These are phyloP conservation scores for Phrynocephalus vlangalii DNA, from an alignment of 2,797 vertebrate species.

Conservation along the genomic window DNA sequence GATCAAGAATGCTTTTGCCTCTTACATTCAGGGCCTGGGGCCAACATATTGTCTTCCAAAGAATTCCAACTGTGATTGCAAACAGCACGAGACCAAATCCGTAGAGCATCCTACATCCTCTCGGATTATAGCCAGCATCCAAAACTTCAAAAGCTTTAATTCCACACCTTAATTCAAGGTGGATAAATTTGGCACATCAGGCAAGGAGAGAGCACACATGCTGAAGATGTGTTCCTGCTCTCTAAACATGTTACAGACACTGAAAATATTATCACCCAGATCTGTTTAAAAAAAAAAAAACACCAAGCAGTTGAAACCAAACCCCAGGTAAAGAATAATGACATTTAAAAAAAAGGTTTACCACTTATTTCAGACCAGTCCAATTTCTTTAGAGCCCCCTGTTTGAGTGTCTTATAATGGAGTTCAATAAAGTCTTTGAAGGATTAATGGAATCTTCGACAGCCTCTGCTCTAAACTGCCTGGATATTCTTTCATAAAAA, in stretches of 20 bases:
- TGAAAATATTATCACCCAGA: neutral
- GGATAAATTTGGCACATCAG: neutral
- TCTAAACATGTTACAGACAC: neutral
- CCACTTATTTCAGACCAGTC: too few species aligned
- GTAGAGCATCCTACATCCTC: neutral
- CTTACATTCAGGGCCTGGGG: neutral
- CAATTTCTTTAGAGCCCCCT: neutral
- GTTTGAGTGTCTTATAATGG: rapidly evolving
- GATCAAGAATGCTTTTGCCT: neutral
- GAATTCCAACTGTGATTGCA: neutral
- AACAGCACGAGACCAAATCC: neutral
- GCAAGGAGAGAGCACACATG: neutral
- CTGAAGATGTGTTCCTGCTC: neutral
- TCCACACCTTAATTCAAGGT: neutral
- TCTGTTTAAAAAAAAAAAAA: neutral
- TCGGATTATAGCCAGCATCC: neutral
- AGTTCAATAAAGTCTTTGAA: neutral
- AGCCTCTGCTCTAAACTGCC: neutral
- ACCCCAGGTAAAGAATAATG: neutral
- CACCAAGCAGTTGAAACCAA: neutral
- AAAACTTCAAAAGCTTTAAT: neutral
- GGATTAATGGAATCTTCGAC: neutral
- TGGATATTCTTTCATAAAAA: neutral
- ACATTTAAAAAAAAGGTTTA: neutral
- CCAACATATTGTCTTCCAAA: neutral